Base-by-base conservation (phyloP, 64 coral and sea anemone genomes). In the Cladopsammia gracilis region DNA sequence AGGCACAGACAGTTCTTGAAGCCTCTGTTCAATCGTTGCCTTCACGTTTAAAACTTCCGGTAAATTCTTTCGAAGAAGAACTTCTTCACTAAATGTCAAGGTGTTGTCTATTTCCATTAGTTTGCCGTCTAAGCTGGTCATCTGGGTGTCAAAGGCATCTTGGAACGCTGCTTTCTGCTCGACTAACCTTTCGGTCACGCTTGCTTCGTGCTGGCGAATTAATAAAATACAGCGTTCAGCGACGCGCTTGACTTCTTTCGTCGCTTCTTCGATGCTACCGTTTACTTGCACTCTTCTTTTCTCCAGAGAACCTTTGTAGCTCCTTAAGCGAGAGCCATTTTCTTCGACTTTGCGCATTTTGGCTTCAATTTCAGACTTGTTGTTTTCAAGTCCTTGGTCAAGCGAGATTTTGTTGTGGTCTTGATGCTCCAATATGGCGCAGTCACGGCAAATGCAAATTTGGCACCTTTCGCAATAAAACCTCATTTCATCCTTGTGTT, bases 401-500 rank as follows among this genome's bases (percentile, higher is more conserved):
- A 78, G n/a, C 0, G 75, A 57, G 10, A 56, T 57, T 78, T 57
- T 78, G 8, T 78, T 57, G 23, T 78, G 78, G 10, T 82, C 78
- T n/a, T 47, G n/a, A n/a, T 82, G 78, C 7, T 82, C 78, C 78
- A 62, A 62, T 4, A 64, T 10, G 15, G 52, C 78, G 78, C 78
- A 82, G 13, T 82, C 78, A 62, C 57, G 58, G 7, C 78, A 82
- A 64, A 82, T 82, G 78, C 78, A 82, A n/a, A 45, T 82, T 62
- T 48, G 4, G 42, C 78, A 82, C 0, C 8, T 14, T 14, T 19
- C 78, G 18, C 78, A 82, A 15, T 15, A 76, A 53, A n/a, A 76
- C 5, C 73, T 7, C 6, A 52, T 15, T 76, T 76, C 73, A 76
- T 76, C 73, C 16, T 53, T 7, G 18, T 76, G 73, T 15, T 76